A percentile compares a stretch with the other conserved stretches of the same genome.
phyloP scores from a whole-genome alignment of 1,140 invertebrate genomes.

The Calliphora vicina region DNA sequence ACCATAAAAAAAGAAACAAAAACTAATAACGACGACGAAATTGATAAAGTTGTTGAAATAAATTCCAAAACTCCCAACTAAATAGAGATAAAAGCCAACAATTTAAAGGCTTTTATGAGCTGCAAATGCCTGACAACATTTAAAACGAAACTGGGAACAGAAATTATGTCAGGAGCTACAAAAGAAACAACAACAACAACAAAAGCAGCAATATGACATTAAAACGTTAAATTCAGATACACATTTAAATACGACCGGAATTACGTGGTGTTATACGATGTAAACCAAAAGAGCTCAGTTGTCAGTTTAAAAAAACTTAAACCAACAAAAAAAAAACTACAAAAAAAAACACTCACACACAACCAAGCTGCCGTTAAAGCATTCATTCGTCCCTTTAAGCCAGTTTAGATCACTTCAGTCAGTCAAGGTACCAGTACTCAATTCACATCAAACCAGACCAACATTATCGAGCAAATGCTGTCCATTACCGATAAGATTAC shows the following conservation, averaged over 20 bases:
- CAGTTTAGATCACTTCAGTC: not conserved
- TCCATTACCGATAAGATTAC: conserved; percentile 59
- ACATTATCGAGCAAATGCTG: conserved; percentile 40
- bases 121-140: conserved; percentile 20
- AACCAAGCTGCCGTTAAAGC: not conserved
- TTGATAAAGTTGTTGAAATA: conserved; percentile 11
- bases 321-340: not conserved
- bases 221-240: not conserved
- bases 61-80: conserved; percentile 19
- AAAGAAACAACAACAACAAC: not conserved
- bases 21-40: not conserved
- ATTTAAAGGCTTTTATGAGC: conserved; percentile 22
- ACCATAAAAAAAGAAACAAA: too few species aligned
- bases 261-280: conserved; percentile 19
- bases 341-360: not conserved
- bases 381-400: not conserved
- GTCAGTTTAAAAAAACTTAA: not conserved
- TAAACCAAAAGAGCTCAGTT: not conserved
- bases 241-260: conserved; percentile 21
- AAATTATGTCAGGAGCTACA: conserved; percentile 10
- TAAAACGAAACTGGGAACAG: not conserved
- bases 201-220: conserved; percentile 8
- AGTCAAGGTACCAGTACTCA: not conserved
- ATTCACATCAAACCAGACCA: conserved; percentile 4
- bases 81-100: conserved; percentile 17